Evolutionary conservation across 2,113 vertebrate species (phyloP), one percentile per base, ranked within the genome.

Genomic region (Elephas maximus): DNA sequence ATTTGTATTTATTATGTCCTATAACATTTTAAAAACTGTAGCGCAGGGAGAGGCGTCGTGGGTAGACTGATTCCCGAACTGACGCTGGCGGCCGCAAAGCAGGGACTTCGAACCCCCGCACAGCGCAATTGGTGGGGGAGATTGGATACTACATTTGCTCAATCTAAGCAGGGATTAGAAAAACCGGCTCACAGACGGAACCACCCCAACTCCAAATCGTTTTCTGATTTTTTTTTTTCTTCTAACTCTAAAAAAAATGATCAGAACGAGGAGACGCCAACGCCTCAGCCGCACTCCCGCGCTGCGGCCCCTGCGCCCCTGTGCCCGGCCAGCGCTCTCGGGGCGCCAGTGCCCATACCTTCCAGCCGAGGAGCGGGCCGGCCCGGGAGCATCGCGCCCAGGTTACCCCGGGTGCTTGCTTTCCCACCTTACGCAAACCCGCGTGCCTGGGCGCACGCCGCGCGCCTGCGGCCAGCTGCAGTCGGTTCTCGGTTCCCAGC

Each of bases 381-480:
- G 44, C 5, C 44, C 11, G 1, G 6, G 28, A 18, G 18, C 71
- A 14, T 2, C 0, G 71, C 26, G 41, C 37, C 88, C 76, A 3
- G 44, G 10, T 0, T 0, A 37, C 11, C 14, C 0, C 0, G 21
- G 6, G 37, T 4, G 4, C 71, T 2, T 3, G 20, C 30, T 5
- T 23, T 51, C 21, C 57, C 17, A 21, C 67, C 11, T 14, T 0
- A 0, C 30, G 11, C 51, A 62, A 44, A 21, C 45, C 2, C 1
- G 2, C 1, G 15, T 41, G 48, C 60, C 0, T 4, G 45, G 44
- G 48, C 60, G 28, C 51, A 10, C 60, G 4, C 28, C 2, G 37
- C 80, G 20, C 8, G 18, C 37, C 69, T 26, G 48, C 8, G 5
- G n/a, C 60, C 79, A 2, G 9, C 41, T 0, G 78, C 86, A 2